phyloP scores from a whole-genome alignment of 2,797 vertebrate genomes.

The Sciurus carolinensis region DNA sequence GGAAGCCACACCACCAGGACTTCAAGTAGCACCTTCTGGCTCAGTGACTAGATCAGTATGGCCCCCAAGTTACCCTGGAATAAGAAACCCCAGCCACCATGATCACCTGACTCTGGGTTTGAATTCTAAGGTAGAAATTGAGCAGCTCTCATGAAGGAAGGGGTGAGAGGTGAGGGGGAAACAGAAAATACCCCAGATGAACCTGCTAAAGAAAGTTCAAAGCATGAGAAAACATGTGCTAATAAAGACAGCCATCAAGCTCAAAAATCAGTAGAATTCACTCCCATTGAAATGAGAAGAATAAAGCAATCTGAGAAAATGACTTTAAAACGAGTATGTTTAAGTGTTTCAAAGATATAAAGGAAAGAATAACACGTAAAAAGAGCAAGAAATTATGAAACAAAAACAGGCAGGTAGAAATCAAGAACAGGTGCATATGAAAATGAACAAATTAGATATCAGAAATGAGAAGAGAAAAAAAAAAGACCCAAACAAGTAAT shows the following conservation, averaged over 20 bases:
- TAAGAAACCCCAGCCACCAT: background rate
- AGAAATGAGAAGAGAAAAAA: background rate
- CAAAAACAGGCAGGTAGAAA: conserved; percentile 59
- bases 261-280: conserved; percentile 29
- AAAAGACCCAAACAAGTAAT: background rate
- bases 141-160: background rate
- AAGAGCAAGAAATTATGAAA: conserved; percentile 57
- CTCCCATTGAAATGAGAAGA: conserved; percentile 9
- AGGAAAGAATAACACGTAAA: conserved; percentile 23
- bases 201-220: background rate
- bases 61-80: background rate
- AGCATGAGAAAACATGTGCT: background rate
- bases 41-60: background rate
- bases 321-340: conserved; percentile 57
- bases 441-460: background rate
- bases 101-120: background rate
- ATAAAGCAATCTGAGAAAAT: conserved; percentile 56
- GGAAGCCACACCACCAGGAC: background rate
- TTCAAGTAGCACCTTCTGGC: background rate
- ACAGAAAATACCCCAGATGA: background rate
- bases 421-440: conserved; percentile 48
- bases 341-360: conserved; percentile 49
- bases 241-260: background rate
- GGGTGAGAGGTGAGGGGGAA: background rate
- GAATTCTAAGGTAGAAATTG: background rate